Evolutionary conservation across 2,113 vertebrate species (phyloP).

Genomic region (Brevimyrus niger): DNA sequence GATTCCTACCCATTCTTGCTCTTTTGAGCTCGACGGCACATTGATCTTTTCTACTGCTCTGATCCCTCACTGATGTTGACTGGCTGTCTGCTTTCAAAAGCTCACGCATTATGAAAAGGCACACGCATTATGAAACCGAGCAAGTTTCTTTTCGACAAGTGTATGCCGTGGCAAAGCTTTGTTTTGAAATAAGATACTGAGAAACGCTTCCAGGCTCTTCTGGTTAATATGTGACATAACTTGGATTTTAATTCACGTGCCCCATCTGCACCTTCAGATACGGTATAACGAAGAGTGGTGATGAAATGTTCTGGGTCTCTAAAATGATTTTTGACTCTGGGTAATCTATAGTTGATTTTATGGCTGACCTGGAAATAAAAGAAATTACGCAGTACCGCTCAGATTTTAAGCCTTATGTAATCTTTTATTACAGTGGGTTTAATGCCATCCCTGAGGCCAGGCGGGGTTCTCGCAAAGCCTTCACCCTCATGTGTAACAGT

Average conservation of each 20-base stretch:
- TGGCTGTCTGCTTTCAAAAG: background rate
- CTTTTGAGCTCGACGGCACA: background rate
- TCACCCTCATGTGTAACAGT: slow-evolving; percentile 1
- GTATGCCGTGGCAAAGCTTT: background rate
- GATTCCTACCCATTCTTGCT: background rate
- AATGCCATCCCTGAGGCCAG: background rate
- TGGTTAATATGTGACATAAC: background rate
- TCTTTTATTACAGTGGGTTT: slow-evolving; percentile 3
- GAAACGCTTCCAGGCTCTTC: background rate
- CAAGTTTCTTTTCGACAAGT: background rate
- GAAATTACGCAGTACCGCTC: background rate
- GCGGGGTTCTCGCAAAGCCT: background rate
- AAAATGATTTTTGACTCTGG: background rate
- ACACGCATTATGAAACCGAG: background rate
- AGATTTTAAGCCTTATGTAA: background rate
- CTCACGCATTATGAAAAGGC: background rate
- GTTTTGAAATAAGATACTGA: background rate
- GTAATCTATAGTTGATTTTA: background rate
- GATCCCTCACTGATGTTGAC: background rate
- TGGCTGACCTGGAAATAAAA: background rate
- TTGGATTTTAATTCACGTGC: background rate
- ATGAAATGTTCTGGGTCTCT: background rate
- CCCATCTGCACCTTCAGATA: background rate
- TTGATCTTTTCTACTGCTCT: background rate
- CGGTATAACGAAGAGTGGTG: background rate